A percentile compares a stretch with the other conserved stretches of the same genome.
These are phyloP conservation scores for Hoplostethus atlanticus DNA, from an alignment of 2,797 vertebrate genomes.

Conservation along the genomic window DNA sequence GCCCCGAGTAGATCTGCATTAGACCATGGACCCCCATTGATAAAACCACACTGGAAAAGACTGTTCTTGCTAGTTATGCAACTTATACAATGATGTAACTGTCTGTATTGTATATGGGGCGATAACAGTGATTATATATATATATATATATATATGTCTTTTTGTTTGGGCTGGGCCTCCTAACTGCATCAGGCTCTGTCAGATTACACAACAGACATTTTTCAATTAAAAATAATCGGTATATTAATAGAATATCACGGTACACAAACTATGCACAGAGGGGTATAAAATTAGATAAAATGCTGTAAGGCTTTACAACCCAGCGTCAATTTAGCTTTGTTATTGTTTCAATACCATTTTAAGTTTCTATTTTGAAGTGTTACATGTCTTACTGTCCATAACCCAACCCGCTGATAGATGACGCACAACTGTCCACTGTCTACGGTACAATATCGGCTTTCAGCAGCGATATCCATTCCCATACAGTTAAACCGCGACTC, in stretches of 20 bases:
- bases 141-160: too few relatives aligned
- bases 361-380: not conserved
- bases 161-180: too few relatives aligned
- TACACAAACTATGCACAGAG: too few relatives aligned
- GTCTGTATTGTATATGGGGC: not conserved
- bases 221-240: too few relatives aligned
- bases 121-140: not conserved
- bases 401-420: constrained; percentile 37
- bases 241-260: too few relatives aligned
- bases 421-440: constrained; percentile 21
- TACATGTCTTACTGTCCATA: not conserved
- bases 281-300: too few relatives aligned
- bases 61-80: not conserved
- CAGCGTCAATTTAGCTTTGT: too few relatives aligned
- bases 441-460: constrained; percentile 12
- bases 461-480: constrained; percentile 14
- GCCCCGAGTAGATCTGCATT: not conserved
- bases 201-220: too few relatives aligned
- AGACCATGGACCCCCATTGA: not conserved
- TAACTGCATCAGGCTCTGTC: too few relatives aligned
- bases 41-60: not conserved
- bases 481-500: not conserved
- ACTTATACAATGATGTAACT: not conserved
- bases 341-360: not conserved
- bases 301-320: too few relatives aligned